phyloP scores from a whole-genome alignment of 2,888 invertebrate genomes.

The Hydrotaea cyrtoneurina region DNA sequence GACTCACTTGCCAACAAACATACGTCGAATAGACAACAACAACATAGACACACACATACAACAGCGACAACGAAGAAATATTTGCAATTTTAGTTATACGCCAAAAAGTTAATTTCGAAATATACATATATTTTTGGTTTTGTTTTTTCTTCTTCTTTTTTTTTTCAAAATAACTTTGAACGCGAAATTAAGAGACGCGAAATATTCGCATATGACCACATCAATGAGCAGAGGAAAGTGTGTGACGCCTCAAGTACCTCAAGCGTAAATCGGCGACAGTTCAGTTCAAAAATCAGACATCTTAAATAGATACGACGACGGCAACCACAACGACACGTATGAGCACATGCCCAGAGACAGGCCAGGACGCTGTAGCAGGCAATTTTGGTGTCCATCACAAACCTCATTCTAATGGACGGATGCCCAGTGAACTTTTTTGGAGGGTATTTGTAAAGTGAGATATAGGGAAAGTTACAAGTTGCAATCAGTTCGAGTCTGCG shows the following conservation, averaged over 20 bases:
- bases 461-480: too few species aligned
- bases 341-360: not conserved
- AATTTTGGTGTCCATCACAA: not conserved
- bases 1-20: conserved; percentile 61
- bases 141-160: not conserved
- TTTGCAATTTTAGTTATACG: conserved; percentile 57
- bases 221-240: conserved; percentile 57
- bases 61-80: conserved; percentile 17
- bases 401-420: not conserved
- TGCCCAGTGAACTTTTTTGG: not conserved
- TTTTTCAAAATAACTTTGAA: conserved; percentile 1
- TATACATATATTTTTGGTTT: conserved; percentile 43
- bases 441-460: not conserved
- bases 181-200: conserved; percentile 22
- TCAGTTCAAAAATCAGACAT: conserved; percentile 51
- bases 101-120: conserved; percentile 63
- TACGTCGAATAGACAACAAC: not conserved
- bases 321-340: too few species aligned
- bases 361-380: not conserved
- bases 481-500: too few species aligned
- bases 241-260: conserved; percentile 66
- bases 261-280: conserved; percentile 67
- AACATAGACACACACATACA: not conserved
- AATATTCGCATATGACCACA: conserved; percentile 58
- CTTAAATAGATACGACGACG: conserved; percentile 22